phyloP scores from a whole-genome alignment of 2,888 invertebrate genomes.

The Acronicta alni region DNA sequence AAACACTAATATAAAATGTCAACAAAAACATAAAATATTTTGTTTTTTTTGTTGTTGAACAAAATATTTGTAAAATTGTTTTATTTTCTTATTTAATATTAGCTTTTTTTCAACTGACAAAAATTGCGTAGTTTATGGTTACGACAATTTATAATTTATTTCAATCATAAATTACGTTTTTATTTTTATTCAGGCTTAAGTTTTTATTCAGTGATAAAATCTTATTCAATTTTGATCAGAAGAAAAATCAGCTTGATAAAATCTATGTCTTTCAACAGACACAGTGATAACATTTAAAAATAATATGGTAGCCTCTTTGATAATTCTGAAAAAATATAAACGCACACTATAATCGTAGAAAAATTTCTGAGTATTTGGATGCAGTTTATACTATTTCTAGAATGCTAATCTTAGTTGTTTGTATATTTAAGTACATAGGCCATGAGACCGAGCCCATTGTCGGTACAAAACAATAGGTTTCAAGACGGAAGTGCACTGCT shows the following conservation, averaged over 20 bases:
- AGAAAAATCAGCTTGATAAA: constrained; percentile 29
- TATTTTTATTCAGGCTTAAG: constrained; percentile 1
- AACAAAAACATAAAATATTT: constrained; percentile 15
- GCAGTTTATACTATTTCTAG: constrained; percentile 38
- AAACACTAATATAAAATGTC: constrained; percentile 39
- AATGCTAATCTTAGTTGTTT: constrained; percentile 40
- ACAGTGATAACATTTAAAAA: constrained; percentile 29
- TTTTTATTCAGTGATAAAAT: constrained; percentile 3
- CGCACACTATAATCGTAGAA: constrained; percentile 6
- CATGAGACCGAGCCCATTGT: constrained; percentile 55
- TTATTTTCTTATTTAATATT: constrained; percentile 19
- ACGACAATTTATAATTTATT: too few relatives aligned
- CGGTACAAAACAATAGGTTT: constrained; percentile 47
- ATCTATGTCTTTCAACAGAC: constrained; percentile 49
- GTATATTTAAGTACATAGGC: constrained; percentile 36
- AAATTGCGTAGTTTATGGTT: constrained; percentile 11
- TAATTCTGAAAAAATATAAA: constrained; percentile 34
- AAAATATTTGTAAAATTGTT: constrained; percentile 8
- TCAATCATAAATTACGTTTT: neutral
- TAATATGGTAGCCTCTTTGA: constrained; percentile 47
- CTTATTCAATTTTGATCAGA: constrained; percentile 24
- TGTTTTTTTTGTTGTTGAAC: neutral
- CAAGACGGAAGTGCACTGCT: constrained; percentile 51
- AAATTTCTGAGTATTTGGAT: constrained; percentile 11
- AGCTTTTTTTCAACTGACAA: constrained; percentile 21